phyloP scores from a whole-genome alignment of 92 coral and sea anemone genomes.

The Blastomussa wellsi region DNA sequence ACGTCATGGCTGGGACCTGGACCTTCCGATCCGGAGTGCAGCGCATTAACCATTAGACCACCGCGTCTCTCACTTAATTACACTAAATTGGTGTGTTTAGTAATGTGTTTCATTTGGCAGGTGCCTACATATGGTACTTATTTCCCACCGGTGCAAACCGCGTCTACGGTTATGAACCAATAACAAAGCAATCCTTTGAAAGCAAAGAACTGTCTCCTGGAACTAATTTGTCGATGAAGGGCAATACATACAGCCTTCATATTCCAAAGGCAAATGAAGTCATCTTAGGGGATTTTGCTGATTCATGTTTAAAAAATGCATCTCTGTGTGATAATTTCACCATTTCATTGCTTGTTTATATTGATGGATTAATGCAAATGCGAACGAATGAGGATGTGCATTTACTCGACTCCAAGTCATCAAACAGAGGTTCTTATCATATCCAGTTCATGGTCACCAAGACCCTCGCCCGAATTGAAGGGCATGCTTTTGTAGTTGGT shows the following conservation, averaged over 20 bases:
- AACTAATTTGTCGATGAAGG: background rate
- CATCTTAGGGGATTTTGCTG: constrained; percentile 14
- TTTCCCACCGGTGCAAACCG: constrained; percentile 17
- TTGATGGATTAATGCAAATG: background rate
- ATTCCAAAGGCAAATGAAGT: constrained; percentile 5
- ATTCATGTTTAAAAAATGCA: constrained; percentile 1
- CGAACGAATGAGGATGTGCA: background rate
- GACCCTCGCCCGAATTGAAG: background rate
- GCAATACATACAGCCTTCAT: background rate
- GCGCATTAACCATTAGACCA: too few species aligned
- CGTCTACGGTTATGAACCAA: constrained; percentile 19
- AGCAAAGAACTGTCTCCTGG: constrained; percentile 18
- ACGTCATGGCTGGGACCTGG: too few species aligned
- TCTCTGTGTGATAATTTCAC: constrained; percentile 8
- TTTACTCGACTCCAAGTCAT: constrained; percentile 1
- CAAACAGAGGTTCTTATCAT: background rate
- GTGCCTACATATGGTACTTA: constrained; percentile 15
- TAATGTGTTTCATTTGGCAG: background rate
- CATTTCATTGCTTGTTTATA: constrained; percentile 19
- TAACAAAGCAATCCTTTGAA: constrained; percentile 1
- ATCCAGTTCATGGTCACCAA: background rate
- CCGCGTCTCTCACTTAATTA: too few species aligned
- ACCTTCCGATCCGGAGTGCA: too few species aligned
- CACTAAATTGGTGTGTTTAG: background rate
- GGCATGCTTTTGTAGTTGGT: constrained; percentile 23